Base-by-base conservation (phyloP, 2,888 invertebrate species). In the Chesias legatella region DNA sequence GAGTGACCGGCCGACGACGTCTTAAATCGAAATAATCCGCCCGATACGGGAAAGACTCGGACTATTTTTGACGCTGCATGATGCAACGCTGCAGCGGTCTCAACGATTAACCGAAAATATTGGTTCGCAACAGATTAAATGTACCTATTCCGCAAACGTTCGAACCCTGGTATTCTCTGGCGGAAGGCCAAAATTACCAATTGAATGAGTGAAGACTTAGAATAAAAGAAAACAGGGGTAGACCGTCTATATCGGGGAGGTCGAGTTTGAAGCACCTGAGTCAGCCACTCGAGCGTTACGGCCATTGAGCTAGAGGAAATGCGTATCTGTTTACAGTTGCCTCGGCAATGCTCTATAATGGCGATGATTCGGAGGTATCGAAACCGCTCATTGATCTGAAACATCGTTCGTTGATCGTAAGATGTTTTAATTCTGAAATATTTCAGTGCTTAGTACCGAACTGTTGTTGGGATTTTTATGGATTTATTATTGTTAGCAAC, bases 171-270 rank as follows among this genome's bases (percentile, higher is more conserved):
- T 72, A 72, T 68, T 65, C 74, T 73, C 83, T 86, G 88, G 86
- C 81, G 68, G 65, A 67, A 77, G 73, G 82, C 86, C 86, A 88
- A 79, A 60, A 53, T 47, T 65, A 61, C 60, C 72, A 75, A 81
- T 83, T 85, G 83, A 86, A 85, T 86, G 85, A 83, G 77, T 81
- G 82, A 83, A 79, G 82, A 80, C 81, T 74, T 64, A 72, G 70
- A 78, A 71, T 63, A 53, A 65, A 73, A 75, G 72, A 74, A 75
- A 78, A 77, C 78, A 78, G 79, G 74, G 71, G 76, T 78, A 78
- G 63, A 69, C 66, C 58, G 60, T 81, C 82, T 88, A 88, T 88
- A 85, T 83, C 54, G 59, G 78, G 74, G 72, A 79, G 79, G 76
- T 79, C 72, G 72, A 73, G 71, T 66, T 67, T 79, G 73, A 79